Evolutionary conservation across 2,888 invertebrate genomes (phyloP).

Genomic region (Watsonalla cultraria): DNA sequence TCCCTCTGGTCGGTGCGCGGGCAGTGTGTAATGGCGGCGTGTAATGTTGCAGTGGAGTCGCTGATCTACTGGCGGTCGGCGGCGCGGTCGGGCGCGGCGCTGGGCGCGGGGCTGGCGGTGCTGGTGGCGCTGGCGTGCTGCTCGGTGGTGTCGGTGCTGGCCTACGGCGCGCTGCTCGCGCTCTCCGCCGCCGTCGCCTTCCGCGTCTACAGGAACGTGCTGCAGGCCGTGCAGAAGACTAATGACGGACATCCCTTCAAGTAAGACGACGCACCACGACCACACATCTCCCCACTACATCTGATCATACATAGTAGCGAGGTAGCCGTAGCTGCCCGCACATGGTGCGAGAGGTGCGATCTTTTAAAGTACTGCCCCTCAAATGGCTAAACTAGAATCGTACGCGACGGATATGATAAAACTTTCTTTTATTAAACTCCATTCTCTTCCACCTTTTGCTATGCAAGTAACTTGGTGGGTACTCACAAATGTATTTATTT

Average conservation of each 20-base stretch:
- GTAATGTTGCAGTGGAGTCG: constrained; percentile 87
- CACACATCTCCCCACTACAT: constrained; percentile 6
- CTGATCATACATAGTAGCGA: not conserved
- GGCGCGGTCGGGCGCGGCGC: constrained; percentile 95
- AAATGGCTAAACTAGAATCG: no score
- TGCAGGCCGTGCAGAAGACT: constrained; percentile 97
- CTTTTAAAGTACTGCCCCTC: no score
- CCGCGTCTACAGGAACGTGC: constrained; percentile 97
- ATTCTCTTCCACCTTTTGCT: no score
- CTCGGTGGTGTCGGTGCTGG: constrained; percentile 96
- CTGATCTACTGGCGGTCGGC: constrained; percentile 99
- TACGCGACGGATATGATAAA: no score
- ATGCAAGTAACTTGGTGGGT: no score
- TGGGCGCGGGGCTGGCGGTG: constrained; percentile 92
- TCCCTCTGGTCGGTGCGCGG: no score
- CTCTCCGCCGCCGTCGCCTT: constrained; percentile 94
- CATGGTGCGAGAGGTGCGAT: no score
- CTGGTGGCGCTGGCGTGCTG: constrained; percentile 96
- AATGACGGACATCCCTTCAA: constrained; percentile 98
- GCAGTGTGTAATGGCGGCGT: not conserved
- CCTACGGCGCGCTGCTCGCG: constrained; percentile 92
- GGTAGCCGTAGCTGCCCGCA: not conserved
- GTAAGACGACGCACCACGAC: constrained; percentile 81
- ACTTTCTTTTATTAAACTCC: no score
- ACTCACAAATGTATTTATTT: no score